phyloP scores from a whole-genome alignment of 2,797 vertebrate species.

The Telmatherina bonti region DNA sequence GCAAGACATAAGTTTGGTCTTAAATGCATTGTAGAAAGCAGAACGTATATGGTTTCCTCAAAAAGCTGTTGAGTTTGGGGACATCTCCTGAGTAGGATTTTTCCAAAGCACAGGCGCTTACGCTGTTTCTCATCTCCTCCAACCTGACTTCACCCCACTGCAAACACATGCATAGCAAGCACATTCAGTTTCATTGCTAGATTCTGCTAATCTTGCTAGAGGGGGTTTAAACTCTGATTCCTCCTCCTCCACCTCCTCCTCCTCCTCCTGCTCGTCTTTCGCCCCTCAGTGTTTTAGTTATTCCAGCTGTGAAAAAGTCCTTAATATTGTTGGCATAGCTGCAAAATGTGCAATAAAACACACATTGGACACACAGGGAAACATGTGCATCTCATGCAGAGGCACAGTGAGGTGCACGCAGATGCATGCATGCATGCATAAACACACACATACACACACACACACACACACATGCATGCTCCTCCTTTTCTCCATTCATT shows the following conservation, averaged over 20 bases:
- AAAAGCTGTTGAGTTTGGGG: constrained; percentile 49
- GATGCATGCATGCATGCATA: constrained; percentile 25
- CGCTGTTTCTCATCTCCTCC: constrained; percentile 61
- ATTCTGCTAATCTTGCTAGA: constrained; percentile 74
- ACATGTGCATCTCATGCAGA: constrained; percentile 75
- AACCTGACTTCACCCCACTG: constrained; percentile 57
- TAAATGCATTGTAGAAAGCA: constrained; percentile 55
- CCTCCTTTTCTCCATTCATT: constrained; percentile 72
- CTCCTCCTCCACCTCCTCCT: constrained; percentile 46
- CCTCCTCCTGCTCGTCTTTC: constrained; percentile 57
- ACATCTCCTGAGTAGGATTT: constrained; percentile 51
- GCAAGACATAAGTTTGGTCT: constrained; percentile 55
- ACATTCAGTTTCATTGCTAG: constrained; percentile 74
- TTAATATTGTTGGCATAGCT: constrained; percentile 83
- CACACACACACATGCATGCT: constrained; percentile 29
- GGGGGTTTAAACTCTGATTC: constrained; percentile 46
- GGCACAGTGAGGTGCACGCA: constrained; percentile 54
- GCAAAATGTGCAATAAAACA: constrained; percentile 72
- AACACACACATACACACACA: background rate
- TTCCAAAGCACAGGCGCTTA: constrained; percentile 42
- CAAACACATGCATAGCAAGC: constrained; percentile 68
- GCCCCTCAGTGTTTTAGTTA: constrained; percentile 76
- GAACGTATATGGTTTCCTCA: constrained; percentile 57
- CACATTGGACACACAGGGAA: constrained; percentile 64
- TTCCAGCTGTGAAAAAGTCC: constrained; percentile 78